Percentiles rank a stretch among this genome's conserved stretches.
Evolutionary conservation across 2,797 vertebrate species (phyloP).

Genomic region (Pygocentrus nattereri): DNA sequence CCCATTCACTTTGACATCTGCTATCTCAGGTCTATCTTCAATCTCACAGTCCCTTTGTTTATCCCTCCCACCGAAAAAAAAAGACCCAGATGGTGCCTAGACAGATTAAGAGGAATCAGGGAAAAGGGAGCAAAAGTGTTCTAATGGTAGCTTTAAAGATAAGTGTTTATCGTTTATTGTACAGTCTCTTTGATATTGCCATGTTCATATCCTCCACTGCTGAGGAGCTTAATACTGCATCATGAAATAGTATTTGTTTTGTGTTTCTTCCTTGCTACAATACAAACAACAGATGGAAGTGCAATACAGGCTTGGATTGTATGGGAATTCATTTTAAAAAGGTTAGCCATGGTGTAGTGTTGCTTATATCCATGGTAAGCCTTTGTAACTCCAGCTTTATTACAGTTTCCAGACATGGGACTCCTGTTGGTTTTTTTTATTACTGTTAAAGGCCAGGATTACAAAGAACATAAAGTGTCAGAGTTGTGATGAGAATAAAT

Average conservation of each 20-base stretch:
- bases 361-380: conserved; percentile 47
- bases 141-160: neutral
- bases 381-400: conserved; percentile 35
- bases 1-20: conserved; percentile 60
- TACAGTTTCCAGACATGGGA: conserved; percentile 15
- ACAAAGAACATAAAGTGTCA: neutral
- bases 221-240: conserved; percentile 8
- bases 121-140: neutral
- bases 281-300: conserved; percentile 30
- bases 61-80: conserved; percentile 32
- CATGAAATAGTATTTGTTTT: neutral
- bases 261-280: neutral
- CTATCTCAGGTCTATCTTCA: conserved; percentile 30
- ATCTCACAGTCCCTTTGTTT: neutral
- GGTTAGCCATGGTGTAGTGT: conserved; percentile 23
- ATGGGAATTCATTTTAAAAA: conserved; percentile 24
- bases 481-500: neutral
- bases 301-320: conserved; percentile 1
- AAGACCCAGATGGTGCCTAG: conserved; percentile 56
- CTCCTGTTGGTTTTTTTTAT: conserved; percentile 33
- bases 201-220: neutral
- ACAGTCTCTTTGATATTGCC: neutral
- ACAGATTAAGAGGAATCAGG: conserved; percentile 63
- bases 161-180: conserved; percentile 8
- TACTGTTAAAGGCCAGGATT: neutral